Percentiles rank a stretch among this genome's conserved stretches.
Conservation (phyloP, 2,888 invertebrate species). For the Pheosia gnoma region DNA sequence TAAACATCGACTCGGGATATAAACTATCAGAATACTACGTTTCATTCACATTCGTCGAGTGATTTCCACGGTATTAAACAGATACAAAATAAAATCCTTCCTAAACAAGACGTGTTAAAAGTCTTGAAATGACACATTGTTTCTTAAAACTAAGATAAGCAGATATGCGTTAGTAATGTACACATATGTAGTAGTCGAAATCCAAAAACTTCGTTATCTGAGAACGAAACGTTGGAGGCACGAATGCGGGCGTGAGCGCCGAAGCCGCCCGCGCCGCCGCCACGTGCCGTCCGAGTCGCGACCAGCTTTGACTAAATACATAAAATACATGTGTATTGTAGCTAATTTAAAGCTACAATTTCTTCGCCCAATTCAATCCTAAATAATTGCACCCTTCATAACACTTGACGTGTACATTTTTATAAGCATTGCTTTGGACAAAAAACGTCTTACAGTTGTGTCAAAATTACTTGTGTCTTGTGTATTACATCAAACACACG, state of each 20-base stretch:
- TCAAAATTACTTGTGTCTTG: not conserved
- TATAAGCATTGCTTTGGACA: not conserved
- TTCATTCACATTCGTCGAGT: not conserved
- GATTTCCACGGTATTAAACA: not conserved
- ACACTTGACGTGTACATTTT: not conserved
- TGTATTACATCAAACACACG: conserved; percentile 2
- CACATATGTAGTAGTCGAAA: too few relatives aligned
- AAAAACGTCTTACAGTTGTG: not conserved
- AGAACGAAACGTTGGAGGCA: conserved; percentile 1
- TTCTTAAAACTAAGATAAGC: not conserved
- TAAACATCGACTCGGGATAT: too few relatives aligned
- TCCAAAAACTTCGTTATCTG: not conserved
- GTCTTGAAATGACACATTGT: not conserved
- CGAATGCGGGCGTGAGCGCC: conserved; percentile 3
- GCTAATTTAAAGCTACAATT: too few relatives aligned
- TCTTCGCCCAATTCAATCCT: too few relatives aligned
- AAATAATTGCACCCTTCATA: too few relatives aligned
- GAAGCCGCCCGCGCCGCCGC: conserved; percentile 2
- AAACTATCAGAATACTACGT: too few relatives aligned
- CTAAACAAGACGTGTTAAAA: not conserved
- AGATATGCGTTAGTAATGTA: not conserved
- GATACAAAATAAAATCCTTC: not conserved
- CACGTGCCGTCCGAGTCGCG: not conserved
- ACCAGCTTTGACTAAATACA: not conserved
- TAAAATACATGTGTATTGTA: too few relatives aligned